Evolutionary conservation across 2,113 vertebrate genomes (phyloP).

Genomic region (Cyphomyrus plagiostoma): DNA sequence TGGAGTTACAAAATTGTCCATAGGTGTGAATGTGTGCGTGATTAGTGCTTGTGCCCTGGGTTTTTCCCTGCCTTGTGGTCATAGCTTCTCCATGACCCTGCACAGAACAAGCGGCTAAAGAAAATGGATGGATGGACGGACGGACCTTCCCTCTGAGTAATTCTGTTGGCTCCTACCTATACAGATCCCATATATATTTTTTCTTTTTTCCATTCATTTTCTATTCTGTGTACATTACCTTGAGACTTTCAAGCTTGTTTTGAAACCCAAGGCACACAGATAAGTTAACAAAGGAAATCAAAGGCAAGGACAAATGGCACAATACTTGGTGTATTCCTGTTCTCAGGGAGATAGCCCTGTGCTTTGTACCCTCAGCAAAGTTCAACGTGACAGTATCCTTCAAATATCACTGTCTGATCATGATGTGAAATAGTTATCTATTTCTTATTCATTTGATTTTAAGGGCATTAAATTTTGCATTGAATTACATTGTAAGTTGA

Average conservation of each 20-base stretch:
- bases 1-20: background rate
- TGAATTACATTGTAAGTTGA: background rate
- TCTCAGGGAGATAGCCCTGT: background rate
- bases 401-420: conserved; percentile 26
- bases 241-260: background rate
- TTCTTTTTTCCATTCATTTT: background rate
- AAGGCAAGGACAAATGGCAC: conserved; percentile 6
- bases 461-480: background rate
- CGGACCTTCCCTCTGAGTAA: background rate
- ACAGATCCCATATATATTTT: background rate
- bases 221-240: background rate
- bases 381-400: background rate
- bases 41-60: background rate
- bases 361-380: background rate
- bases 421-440: conserved; percentile 16
- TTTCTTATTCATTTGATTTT: conserved; percentile 2
- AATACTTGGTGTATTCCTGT: background rate
- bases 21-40: background rate
- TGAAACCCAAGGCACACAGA: background rate
- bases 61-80: background rate
- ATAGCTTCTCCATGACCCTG: background rate
- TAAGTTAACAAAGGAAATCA: background rate
- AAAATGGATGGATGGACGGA: background rate
- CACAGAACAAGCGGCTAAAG: background rate
- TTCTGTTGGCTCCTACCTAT: background rate